Percentiles rank a stretch among this genome's conserved stretches.
phyloP scores from a whole-genome alignment of 1,140 invertebrate genomes.

The Neuroterus valhalla region DNA sequence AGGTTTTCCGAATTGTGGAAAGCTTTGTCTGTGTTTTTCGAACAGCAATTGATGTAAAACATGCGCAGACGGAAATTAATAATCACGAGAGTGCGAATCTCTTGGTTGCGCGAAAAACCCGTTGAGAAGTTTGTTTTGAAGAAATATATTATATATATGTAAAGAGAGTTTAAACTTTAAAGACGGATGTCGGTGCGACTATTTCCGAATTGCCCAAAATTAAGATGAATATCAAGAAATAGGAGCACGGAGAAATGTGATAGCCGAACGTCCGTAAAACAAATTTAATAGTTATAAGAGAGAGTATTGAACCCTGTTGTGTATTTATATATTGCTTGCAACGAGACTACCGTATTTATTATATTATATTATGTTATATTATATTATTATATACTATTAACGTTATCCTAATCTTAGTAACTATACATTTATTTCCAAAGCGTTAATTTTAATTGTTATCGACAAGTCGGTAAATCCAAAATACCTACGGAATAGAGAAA shows the following conservation, averaged over 20 bases:
- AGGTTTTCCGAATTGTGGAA: neutral
- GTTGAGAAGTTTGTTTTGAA: constrained; percentile 18
- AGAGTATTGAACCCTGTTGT: constrained; percentile 32
- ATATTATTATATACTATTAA: constrained; percentile 50
- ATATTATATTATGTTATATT: constrained; percentile 61
- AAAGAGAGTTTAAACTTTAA: constrained; percentile 16
- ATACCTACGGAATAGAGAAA: constrained; percentile 56
- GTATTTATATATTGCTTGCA: constrained; percentile 53
- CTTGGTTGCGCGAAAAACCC: neutral
- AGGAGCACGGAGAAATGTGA: constrained; percentile 44
- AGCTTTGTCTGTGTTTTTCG: constrained; percentile 1
- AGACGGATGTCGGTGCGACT: constrained; percentile 21
- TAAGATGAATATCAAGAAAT: constrained; percentile 40
- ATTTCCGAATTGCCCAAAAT: constrained; percentile 28
- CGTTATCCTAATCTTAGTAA: constrained; percentile 45
- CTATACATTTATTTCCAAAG: constrained; percentile 53
- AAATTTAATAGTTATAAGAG: constrained; percentile 38
- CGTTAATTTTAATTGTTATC: constrained; percentile 40
- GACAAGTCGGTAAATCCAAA: constrained; percentile 43
- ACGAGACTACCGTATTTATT: constrained; percentile 47
- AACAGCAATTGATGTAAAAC: neutral
- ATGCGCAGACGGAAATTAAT: neutral
- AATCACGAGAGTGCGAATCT: too few relatives aligned
- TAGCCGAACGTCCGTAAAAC: constrained; percentile 43
- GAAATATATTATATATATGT: constrained; percentile 34